Conservation (phyloP, 2,113 vertebrate species). For the Poicephalus meyeri region DNA sequence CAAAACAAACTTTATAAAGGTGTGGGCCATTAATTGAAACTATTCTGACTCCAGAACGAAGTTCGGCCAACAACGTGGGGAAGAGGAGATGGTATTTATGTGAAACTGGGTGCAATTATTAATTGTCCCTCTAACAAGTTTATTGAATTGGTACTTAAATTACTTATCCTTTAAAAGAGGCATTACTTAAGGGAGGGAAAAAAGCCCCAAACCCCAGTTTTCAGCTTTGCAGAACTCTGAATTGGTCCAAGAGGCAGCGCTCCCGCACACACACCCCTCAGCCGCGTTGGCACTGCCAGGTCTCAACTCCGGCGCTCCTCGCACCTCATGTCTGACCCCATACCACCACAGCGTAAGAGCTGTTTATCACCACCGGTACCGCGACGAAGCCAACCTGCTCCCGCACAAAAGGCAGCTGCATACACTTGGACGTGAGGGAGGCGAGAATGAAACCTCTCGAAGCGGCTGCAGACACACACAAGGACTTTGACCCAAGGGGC, state of each 20-base stretch:
- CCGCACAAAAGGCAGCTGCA: neutral
- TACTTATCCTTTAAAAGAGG: neutral
- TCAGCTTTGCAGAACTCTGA: rapidly evolving
- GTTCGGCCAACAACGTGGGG: rapidly evolving
- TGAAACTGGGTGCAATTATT: neutral
- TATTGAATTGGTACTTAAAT: neutral
- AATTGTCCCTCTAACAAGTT: neutral
- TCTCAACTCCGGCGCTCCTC: neutral
- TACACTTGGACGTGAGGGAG: neutral
- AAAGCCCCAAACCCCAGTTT: neutral
- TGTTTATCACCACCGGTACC: neutral
- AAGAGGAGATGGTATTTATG: rapidly evolving
- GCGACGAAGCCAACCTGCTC: neutral
- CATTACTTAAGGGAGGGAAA: neutral
- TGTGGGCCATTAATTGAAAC: neutral
- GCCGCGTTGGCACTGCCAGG: neutral
- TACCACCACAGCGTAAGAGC: neutral
- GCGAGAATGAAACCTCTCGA: neutral
- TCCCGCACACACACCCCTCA: neutral
- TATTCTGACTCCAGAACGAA: neutral
- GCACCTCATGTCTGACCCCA: neutral
- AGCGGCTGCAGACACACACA: neutral
- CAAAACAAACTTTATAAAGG: neutral
- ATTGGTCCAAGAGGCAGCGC: neutral
- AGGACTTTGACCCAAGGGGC: neutral